Evolutionary conservation across 1,140 invertebrate genomes (phyloP).

Genomic region (Cyclargus thomasi): DNA sequence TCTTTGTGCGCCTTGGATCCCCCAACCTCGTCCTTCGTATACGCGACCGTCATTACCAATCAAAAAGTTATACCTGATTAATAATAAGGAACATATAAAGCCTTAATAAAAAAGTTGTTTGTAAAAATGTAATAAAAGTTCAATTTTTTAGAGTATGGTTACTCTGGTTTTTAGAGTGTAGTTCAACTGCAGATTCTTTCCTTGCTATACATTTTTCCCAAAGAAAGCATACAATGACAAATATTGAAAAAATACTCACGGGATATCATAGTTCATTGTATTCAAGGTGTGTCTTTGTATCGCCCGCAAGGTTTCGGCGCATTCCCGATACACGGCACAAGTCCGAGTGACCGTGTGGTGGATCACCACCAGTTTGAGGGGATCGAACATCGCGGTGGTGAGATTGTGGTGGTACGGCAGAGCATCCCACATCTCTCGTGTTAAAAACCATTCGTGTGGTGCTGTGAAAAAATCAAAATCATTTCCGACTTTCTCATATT

Average conservation of each 20-base stretch:
- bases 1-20: background rate
- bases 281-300: background rate
- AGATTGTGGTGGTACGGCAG: background rate
- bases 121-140: too few species aligned
- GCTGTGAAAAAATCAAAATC: background rate
- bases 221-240: too few species aligned
- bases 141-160: too few species aligned
- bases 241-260: constrained; percentile 8
- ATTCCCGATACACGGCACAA: background rate
- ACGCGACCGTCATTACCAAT: constrained; percentile 18
- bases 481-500: too few species aligned
- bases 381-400: constrained; percentile 6
- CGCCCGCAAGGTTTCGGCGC: constrained; percentile 6
- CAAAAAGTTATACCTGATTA: constrained; percentile 15
- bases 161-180: too few species aligned
- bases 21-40: constrained; percentile 17
- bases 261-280: background rate
- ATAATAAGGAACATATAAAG: background rate
- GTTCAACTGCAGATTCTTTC: too few species aligned
- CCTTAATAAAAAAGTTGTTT: too few species aligned
- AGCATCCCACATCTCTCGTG: constrained; percentile 8
- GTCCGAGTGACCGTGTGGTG: constrained; percentile 14
- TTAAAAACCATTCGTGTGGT: constrained; percentile 6
- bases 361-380: constrained; percentile 13
- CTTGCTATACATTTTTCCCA: too few species aligned